Evolutionary conservation across 2,888 invertebrate genomes (phyloP).

Genomic region (Platynereis dumerilii): DNA sequence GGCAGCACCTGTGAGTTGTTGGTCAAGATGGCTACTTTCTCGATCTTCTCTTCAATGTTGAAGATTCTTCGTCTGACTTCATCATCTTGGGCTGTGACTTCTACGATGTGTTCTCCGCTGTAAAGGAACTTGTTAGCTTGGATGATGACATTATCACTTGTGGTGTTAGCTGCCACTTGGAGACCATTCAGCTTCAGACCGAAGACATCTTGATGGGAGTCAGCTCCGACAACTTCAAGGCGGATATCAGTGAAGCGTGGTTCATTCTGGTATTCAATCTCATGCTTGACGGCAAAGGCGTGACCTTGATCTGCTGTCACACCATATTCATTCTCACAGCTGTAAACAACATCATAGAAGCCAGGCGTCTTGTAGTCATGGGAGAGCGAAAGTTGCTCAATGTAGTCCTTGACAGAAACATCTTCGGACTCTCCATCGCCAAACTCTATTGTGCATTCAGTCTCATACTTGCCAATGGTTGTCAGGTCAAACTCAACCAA

Average conservation of each 20-base stretch:
- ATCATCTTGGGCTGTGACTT: conserved; percentile 4
- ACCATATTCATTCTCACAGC: conserved; percentile 50
- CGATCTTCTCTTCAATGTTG: conserved; percentile 23
- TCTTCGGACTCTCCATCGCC: conserved; percentile 36
- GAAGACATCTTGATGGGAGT: neutral
- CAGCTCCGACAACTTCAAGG: conserved; percentile 7
- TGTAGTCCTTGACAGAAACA: neutral
- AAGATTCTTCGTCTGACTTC: conserved; percentile 14
- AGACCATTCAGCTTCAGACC: conserved; percentile 4
- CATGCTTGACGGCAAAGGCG: conserved; percentile 1
- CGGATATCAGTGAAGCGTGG: neutral
- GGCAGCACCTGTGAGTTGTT: neutral
- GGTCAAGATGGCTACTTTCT: neutral
- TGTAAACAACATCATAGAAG: conserved; percentile 41
- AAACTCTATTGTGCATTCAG: conserved; percentile 39
- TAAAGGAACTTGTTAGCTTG: neutral
- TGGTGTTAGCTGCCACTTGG: conserved; percentile 10
- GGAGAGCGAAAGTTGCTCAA: neutral
- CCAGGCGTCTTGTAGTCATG: conserved; percentile 45
- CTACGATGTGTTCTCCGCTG: conserved; percentile 26
- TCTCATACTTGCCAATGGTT: conserved; percentile 4
- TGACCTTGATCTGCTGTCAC: neutral
- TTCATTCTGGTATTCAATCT: conserved; percentile 8
- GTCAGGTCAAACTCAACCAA: neutral
- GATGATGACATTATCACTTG: conserved; percentile 20